phyloP scores from a whole-genome alignment of 1,140 invertebrate genomes.

The Piezodorus guildinii region DNA sequence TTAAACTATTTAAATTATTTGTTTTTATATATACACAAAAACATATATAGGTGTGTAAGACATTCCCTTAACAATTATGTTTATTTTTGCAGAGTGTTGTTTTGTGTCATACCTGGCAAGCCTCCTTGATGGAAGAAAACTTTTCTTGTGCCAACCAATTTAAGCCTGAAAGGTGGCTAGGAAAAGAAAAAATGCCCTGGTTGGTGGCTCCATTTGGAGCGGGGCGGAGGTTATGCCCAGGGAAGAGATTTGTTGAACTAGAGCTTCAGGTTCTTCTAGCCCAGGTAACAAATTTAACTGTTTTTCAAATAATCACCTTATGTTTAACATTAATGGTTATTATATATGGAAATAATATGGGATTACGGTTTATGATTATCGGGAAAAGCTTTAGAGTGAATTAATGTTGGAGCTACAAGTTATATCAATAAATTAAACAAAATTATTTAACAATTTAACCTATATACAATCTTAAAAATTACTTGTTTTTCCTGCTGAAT shows the following conservation, averaged over 20 bases:
- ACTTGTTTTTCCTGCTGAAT: too few species aligned
- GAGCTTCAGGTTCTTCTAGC: conserved; percentile 60
- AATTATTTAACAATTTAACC: neutral
- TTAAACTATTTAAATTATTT: too few species aligned
- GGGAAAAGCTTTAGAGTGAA: neutral
- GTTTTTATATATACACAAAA: neutral
- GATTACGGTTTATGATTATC: neutral
- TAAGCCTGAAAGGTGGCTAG: conserved; percentile 70
- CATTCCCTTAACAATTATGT: neutral
- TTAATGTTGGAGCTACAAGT: neutral
- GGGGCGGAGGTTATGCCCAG: conserved; percentile 69
- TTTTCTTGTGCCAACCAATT: conserved; percentile 63
- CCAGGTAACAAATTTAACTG: conserved; percentile 41
- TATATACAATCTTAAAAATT: neutral
- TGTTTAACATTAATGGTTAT: too few species aligned
- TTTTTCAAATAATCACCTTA: neutral
- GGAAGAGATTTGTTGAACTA: conserved; percentile 68
- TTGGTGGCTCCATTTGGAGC: conserved; percentile 78
- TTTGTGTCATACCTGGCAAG: conserved; percentile 71
- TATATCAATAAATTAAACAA: neutral
- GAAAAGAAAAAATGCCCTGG: conserved; percentile 39
- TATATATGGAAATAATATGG: too few species aligned
- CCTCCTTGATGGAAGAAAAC: conserved; percentile 63
- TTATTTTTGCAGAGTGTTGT: conserved; percentile 57
- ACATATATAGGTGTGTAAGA: neutral